phyloP scores from a whole-genome alignment of 1,140 invertebrate species.

The Callitettix versicolor region DNA sequence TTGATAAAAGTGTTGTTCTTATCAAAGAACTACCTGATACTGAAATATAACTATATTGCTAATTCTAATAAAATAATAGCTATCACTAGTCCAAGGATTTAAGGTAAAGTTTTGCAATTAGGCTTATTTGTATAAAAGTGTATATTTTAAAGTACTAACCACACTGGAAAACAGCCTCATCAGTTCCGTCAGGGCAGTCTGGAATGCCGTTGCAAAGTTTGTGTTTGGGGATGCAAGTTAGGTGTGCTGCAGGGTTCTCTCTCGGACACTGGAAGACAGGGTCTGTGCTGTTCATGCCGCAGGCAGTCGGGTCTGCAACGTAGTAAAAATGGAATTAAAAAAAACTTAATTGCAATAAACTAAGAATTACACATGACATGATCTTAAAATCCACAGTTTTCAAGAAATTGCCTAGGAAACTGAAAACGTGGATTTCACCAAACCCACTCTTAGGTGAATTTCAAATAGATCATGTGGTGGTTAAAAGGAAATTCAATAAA shows the following conservation, averaged over 20 bases:
- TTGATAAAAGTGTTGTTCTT: neutral
- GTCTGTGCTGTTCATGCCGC: too few relatives aligned
- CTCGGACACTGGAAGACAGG: conserved; percentile 7
- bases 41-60: neutral
- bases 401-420: too few relatives aligned
- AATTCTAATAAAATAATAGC: neutral
- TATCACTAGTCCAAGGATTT: neutral
- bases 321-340: too few relatives aligned
- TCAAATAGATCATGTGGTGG: too few relatives aligned
- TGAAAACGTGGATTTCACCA: too few relatives aligned
- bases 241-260: neutral
- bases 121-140: neutral
- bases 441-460: too few relatives aligned
- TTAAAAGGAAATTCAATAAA: too few relatives aligned
- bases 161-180: conserved; percentile 18
- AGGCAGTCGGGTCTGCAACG: too few relatives aligned
- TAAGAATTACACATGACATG: too few relatives aligned
- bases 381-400: too few relatives aligned
- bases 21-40: neutral
- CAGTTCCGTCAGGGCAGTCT: conserved; percentile 16
- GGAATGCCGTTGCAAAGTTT: conserved; percentile 18
- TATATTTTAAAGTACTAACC: conserved; percentile 6
- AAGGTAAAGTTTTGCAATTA: neutral
- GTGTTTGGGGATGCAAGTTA: neutral
- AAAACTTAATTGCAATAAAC: too few relatives aligned